Conservation (phyloP, 2,113 vertebrate species). For the Oryzias celebensis region DNA sequence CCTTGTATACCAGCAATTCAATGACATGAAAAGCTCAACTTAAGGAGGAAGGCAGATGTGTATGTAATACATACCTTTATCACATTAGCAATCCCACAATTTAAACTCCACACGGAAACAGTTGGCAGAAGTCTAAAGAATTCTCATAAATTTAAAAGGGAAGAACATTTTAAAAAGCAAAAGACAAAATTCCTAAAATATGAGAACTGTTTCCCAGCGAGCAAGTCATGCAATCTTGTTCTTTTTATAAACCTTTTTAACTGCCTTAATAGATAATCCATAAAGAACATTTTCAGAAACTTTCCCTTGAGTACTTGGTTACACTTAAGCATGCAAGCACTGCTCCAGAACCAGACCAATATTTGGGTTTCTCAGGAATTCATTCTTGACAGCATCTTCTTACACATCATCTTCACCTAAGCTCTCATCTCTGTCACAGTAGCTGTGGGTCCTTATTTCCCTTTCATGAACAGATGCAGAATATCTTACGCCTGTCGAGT, state of each 20-base stretch:
- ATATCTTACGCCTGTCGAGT: constrained; percentile 4
- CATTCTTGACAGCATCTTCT: constrained; percentile 24
- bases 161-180: too few species aligned
- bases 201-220: too few species aligned
- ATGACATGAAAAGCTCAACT: constrained; percentile 19
- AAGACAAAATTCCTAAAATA: too few species aligned
- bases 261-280: background rate
- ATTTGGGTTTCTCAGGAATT: constrained; percentile 9
- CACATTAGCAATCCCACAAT: constrained; percentile 6
- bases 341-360: constrained; percentile 22
- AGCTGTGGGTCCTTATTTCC: constrained; percentile 8
- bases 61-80: constrained; percentile 23
- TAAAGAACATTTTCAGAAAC: constrained; percentile 19
- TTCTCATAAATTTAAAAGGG: too few species aligned
- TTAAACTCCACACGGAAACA: background rate
- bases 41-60: background rate
- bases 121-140: too few species aligned
- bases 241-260: background rate
- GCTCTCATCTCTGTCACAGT: constrained; percentile 15
- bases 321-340: constrained; percentile 24
- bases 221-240: too few species aligned
- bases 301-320: constrained; percentile 5
- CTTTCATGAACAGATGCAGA: constrained; percentile 10
- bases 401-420: constrained; percentile 27
- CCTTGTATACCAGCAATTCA: constrained; percentile 36